Evolutionary conservation across 2,113 vertebrate species (phyloP).

Genomic region (Archocentrus centrarchus): DNA sequence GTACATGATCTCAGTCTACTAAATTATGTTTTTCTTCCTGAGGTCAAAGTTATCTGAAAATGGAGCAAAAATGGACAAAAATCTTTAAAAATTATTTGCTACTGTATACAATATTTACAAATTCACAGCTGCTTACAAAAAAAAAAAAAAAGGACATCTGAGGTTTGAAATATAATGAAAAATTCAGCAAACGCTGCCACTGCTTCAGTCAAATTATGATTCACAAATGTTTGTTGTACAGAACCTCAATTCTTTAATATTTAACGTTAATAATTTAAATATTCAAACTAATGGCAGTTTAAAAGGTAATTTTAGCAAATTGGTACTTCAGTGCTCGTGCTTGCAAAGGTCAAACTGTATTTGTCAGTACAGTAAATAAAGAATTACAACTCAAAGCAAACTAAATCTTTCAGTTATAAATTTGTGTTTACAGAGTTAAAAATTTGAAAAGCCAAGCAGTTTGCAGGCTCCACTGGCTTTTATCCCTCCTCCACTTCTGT

Average conservation of each 20-base stretch:
- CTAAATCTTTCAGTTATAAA: constrained; percentile 22
- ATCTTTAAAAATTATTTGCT: background rate
- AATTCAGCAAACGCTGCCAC: background rate
- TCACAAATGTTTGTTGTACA: background rate
- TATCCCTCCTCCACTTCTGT: constrained; percentile 88
- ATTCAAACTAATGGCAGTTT: background rate
- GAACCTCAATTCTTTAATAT: background rate
- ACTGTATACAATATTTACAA: constrained; percentile 51
- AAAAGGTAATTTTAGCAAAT: background rate
- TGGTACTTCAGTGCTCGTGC: constrained; percentile 14
- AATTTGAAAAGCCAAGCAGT: background rate
- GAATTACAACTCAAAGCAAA: background rate
- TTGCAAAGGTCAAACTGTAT: background rate
- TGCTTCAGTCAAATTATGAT: background rate
- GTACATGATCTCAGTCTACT: constrained; percentile 3
- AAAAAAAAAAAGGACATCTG: background rate
- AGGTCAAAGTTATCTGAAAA: background rate
- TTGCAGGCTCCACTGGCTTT: background rate
- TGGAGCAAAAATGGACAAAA: background rate
- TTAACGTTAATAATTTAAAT: too few species aligned
- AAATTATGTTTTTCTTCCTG: background rate
- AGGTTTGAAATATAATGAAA: background rate
- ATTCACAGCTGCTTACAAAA: constrained; percentile 18
- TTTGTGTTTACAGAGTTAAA: constrained; percentile 18
- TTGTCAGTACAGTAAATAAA: background rate